Evolutionary conservation across 2,888 invertebrate genomes (phyloP).

Genomic region (Luperina nickerlii): DNA sequence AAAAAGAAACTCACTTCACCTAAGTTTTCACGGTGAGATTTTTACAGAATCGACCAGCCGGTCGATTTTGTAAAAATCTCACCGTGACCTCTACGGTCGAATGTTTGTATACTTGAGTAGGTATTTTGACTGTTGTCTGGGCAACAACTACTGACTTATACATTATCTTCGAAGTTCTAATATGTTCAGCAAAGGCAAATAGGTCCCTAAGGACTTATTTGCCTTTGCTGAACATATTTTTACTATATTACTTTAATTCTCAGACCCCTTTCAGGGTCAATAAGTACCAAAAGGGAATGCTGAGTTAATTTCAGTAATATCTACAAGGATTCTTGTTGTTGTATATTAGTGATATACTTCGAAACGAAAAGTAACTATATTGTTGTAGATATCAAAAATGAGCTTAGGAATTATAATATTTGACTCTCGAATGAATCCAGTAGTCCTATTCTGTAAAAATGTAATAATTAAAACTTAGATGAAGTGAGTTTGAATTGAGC

Average conservation of each 20-base stretch:
- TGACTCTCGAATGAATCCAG: not conserved
- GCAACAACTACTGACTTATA: not conserved
- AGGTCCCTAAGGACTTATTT: not conserved
- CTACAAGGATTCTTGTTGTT: conserved; percentile 3
- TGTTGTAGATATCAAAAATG: not conserved
- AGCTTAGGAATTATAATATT: not conserved
- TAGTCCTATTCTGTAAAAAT: no score
- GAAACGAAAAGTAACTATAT: not conserved
- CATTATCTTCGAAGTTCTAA: conserved; percentile 1
- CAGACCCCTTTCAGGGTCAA: conserved; percentile 16
- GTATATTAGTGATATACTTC: not conserved
- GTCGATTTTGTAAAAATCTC: no score
- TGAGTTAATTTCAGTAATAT: conserved; percentile 11
- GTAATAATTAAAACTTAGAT: no score
- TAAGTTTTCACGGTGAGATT: no score
- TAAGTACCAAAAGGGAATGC: conserved; percentile 12
- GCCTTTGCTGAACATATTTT: conserved; percentile 9
- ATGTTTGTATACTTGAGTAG: not conserved
- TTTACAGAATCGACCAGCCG: no score
- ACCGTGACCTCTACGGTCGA: no score
- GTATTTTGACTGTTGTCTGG: not conserved
- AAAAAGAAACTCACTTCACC: no score
- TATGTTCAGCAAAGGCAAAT: no score
- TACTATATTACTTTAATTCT: conserved; percentile 3
- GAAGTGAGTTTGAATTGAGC: not conserved